A percentile compares a stretch with the other conserved stretches of the same genome.
Evolutionary conservation across 2,888 invertebrate species (phyloP).

Genomic region (Drosophila gaucha): DNA sequence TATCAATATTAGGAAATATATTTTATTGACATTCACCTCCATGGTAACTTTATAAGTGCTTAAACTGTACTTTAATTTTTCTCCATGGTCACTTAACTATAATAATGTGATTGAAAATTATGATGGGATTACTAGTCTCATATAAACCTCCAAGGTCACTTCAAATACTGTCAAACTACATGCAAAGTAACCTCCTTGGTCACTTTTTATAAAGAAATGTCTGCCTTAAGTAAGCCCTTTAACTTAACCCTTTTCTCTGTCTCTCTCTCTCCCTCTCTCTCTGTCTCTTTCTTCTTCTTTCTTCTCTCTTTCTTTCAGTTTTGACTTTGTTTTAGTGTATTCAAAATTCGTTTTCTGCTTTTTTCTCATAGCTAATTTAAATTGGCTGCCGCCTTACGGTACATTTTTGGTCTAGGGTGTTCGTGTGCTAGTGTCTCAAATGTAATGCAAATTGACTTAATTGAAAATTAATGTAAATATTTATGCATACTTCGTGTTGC

Average conservation of each 20-base stretch:
- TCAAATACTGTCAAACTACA: too few relatives aligned
- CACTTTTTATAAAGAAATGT: too few relatives aligned
- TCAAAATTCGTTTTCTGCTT: slow-evolving; percentile 1
- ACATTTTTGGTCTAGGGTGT: slow-evolving; percentile 39
- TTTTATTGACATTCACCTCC: neutral
- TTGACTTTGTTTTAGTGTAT: slow-evolving; percentile 4
- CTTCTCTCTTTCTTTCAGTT: neutral
- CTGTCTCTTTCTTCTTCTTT: neutral
- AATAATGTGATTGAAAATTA: too few relatives aligned
- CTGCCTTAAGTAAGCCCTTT: too few relatives aligned
- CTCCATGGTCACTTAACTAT: too few relatives aligned
- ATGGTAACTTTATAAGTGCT: neutral
- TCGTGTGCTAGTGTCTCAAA: slow-evolving; percentile 24
- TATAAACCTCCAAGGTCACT: too few relatives aligned
- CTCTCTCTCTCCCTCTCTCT: neutral
- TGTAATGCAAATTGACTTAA: slow-evolving; percentile 72
- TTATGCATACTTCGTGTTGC: slow-evolving; percentile 45
- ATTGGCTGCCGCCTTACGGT: slow-evolving; percentile 34
- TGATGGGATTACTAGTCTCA: too few relatives aligned
- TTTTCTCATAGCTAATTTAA: neutral
- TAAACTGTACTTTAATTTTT: too few relatives aligned
- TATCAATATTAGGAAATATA: too few relatives aligned
- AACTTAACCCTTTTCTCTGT: too few relatives aligned
- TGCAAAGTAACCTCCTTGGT: too few relatives aligned
- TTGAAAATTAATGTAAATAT: slow-evolving; percentile 76